A percentile compares a stretch with the other conserved stretches of the same genome.
Conservation (phyloP, 1,140 invertebrate species). For the Drosophila ficusphila region DNA sequence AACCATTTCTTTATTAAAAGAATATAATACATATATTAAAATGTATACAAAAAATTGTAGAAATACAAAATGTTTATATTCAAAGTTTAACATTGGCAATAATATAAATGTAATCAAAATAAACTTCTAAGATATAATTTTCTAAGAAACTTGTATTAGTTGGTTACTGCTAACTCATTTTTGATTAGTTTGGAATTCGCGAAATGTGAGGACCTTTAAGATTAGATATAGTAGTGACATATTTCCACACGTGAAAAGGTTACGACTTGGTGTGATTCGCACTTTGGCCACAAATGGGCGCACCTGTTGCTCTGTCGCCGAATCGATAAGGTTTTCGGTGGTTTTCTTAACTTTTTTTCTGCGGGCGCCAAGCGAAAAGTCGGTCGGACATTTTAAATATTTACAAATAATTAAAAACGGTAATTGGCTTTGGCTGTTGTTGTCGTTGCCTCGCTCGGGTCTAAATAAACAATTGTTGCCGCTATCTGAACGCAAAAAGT, state of each 20-base stretch:
- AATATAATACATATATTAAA: too few species aligned
- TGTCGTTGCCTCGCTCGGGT: constrained; percentile 7
- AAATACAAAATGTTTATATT: too few species aligned
- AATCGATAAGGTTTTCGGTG: constrained; percentile 39
- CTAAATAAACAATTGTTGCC: constrained; percentile 38
- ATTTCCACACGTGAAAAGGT: not conserved
- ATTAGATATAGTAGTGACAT: constrained; percentile 52
- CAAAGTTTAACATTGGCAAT: too few species aligned
- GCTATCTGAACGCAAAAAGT: constrained; percentile 35
- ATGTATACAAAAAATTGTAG: too few species aligned
- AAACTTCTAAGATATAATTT: too few species aligned
- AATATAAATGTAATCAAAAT: too few species aligned
- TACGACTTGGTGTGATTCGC: constrained; percentile 15
- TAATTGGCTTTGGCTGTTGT: constrained; percentile 73
- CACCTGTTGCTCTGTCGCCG: constrained; percentile 31
- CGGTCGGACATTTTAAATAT: constrained; percentile 51
- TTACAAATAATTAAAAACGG: constrained; percentile 70
- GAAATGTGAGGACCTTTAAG: constrained; percentile 40
- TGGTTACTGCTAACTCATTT: too few species aligned
- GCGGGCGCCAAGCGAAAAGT: constrained; percentile 37
- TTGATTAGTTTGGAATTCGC: constrained; percentile 43
- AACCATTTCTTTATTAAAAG: too few species aligned
- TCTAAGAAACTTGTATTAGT: too few species aligned
- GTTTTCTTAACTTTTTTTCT: constrained; percentile 4
- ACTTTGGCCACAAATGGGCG: constrained; percentile 11